A percentile compares a stretch with the other conserved stretches of the same genome.
These are phyloP conservation scores for Marisa cornuarietis DNA, from an alignment of 1,140 invertebrate species.

Conservation along the genomic window DNA sequence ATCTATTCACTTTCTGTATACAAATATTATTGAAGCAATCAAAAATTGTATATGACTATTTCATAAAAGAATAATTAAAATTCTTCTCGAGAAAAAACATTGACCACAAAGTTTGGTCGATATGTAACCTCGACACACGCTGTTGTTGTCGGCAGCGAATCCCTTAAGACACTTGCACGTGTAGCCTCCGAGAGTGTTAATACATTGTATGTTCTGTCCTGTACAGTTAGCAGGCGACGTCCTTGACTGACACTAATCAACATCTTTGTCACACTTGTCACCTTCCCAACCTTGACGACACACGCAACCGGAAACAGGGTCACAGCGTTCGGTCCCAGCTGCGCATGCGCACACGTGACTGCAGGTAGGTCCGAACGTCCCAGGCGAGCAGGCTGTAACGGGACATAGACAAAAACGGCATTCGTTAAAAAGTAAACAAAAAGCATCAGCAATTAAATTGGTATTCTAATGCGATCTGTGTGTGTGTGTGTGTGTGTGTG, in stretches of 20 bases:
- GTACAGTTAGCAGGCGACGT: conserved; percentile 11
- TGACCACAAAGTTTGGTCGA: too few relatives aligned
- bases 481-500: too few relatives aligned
- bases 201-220: conserved; percentile 13
- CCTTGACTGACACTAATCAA: conserved; percentile 21
- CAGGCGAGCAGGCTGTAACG: conserved; percentile 19
- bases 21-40: too few relatives aligned
- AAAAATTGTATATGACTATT: too few relatives aligned
- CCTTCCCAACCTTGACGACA: conserved; percentile 37
- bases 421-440: too few relatives aligned
- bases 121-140: neutral
- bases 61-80: too few relatives aligned
- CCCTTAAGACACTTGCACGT: conserved; percentile 25
- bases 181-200: conserved; percentile 28
- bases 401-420: too few relatives aligned
- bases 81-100: too few relatives aligned
- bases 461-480: too few relatives aligned
- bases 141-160: neutral
- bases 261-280: conserved; percentile 26
- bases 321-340: conserved; percentile 17
- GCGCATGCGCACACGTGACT: conserved; percentile 21
- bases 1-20: neutral
- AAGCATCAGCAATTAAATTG: too few relatives aligned
- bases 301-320: conserved; percentile 30
- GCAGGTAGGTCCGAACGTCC: conserved; percentile 31